These are phyloP conservation scores for Baccha elongata DNA, from an alignment of 2,888 invertebrate species.

Conservation along the genomic window DNA sequence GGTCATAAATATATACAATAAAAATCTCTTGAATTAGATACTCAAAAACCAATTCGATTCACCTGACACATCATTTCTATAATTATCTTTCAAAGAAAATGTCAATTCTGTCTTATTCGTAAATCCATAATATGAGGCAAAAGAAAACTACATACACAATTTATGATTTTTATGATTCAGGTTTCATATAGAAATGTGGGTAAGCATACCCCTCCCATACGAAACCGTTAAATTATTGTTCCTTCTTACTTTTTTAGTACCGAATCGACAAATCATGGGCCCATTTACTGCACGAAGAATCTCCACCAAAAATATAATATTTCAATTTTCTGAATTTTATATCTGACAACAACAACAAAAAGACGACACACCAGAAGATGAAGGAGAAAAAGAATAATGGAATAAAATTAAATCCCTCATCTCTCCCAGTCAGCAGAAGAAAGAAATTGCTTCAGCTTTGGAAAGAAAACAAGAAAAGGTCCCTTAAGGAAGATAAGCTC, in stretches of 20 bases:
- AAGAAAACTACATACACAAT: background rate
- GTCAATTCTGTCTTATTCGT: background rate
- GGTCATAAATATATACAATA: conserved; percentile 12
- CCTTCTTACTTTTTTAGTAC: background rate
- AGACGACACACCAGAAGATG: background rate
- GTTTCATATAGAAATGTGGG: background rate
- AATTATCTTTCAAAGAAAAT: conserved; percentile 9
- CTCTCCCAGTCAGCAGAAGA: conserved; percentile 4
- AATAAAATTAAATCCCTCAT: conserved; percentile 1
- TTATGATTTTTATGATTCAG: conserved; percentile 9
- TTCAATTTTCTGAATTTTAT: conserved; percentile 33
- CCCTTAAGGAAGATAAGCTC: background rate
- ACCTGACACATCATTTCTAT: conserved; percentile 37
- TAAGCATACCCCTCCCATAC: background rate
- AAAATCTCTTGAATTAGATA: conserved; percentile 15
- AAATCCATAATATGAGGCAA: no score
- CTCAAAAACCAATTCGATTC: conserved; percentile 34
- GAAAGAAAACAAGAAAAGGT: background rate
- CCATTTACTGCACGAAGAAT: conserved; percentile 5
- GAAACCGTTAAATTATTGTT: conserved; percentile 34
- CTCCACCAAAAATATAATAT: background rate
- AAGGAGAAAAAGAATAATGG: background rate
- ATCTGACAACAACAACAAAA: background rate
- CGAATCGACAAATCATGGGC: conserved; percentile 59
- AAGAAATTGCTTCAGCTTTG: background rate